Base-by-base conservation (phyloP, 2,888 invertebrate genomes). In the Ophion ventricosus region DNA sequence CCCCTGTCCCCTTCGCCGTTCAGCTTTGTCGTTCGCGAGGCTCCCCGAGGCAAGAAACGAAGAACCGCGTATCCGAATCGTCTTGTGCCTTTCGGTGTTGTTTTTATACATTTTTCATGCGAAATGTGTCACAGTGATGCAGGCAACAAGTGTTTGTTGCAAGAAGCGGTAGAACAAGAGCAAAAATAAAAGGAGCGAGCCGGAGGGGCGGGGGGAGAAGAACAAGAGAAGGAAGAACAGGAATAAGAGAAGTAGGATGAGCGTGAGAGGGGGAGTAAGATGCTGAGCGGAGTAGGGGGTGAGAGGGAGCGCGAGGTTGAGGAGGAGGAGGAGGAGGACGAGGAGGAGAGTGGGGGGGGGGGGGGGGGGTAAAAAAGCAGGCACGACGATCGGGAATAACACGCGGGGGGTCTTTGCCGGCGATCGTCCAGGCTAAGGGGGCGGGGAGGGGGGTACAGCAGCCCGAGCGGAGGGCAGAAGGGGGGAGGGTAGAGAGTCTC, bases 401-500 rank as follows among this genome's bases (percentile, higher is more conserved):
- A 85, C 85, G 86, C 83, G 83, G 87, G 82, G 85, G 87, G 85
- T 86, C 85, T 86, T 85, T 63, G 80, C 82, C 83, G 82, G 85
- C 82, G 84, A 86, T 87, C 81, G 77, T 59, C 88, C 84, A 84
- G 87, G 88, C 78, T 4, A 14, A 49, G 81, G 85, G 80, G 82
- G 85, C 84, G 82, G 88, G 88, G 89, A 85, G 83, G 85, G 80
- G 64, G 70, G 56, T 25, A 67, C 64, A 29, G 56, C 66, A 64
- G 80, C 43, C 43, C 66, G 35, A 59, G 20, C n/a, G 70, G 61
- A 75, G 14, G 49, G 17, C 49, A 17, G 4, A 23, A 61, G 59
- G 69, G 54, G 78, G 72, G 87, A 85, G 82, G 89, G 88, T 89
- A 85, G 84, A 85, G 69, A 59, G 80, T 86, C 87, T 86, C 88